phyloP scores from a whole-genome alignment of 2,113 vertebrate species.

The Grus americana region DNA sequence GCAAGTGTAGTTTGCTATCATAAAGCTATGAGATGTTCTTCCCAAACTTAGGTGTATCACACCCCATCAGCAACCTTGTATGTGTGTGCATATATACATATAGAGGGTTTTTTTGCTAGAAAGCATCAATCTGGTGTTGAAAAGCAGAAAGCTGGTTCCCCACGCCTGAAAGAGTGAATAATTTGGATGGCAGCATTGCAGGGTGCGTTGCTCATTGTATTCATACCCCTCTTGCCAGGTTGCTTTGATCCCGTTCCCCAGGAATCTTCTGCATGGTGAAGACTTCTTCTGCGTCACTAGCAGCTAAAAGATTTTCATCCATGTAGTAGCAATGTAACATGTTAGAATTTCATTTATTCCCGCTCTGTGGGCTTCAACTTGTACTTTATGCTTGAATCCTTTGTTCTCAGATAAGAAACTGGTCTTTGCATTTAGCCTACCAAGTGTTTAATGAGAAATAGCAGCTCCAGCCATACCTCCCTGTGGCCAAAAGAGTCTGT shows the following conservation, averaged over 20 bases:
- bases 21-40: neutral
- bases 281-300: neutral
- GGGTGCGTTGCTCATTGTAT: neutral
- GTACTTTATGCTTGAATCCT: neutral
- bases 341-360: neutral
- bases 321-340: neutral
- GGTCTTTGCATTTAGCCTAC: neutral
- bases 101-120: neutral
- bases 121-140: neutral
- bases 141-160: neutral
- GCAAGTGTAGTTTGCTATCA: neutral
- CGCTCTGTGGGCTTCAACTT: neutral
- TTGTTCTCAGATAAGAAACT: neutral
- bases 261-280: neutral
- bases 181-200: neutral
- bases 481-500: neutral
- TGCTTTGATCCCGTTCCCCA: neutral
- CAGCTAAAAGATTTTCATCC: neutral
- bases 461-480: neutral
- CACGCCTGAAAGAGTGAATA: neutral
- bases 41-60: neutral
- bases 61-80: neutral
- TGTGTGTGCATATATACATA: neutral
- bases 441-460: neutral
- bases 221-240: neutral